phyloP scores from a whole-genome alignment of 2,113 vertebrate species.

The Micromys minutus region DNA sequence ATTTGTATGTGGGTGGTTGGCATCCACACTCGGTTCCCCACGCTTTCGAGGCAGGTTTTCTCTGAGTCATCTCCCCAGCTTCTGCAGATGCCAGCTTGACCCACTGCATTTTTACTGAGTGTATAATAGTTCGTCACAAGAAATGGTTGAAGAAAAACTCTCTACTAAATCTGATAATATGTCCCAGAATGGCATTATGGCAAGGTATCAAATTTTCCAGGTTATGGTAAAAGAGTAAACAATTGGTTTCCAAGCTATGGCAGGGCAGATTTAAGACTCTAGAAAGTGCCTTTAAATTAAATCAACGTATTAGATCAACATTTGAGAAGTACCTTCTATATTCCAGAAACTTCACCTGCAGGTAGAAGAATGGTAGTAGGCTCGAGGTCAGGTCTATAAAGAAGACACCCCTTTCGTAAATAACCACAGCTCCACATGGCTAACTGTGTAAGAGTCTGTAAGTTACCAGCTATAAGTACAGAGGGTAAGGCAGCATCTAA shows the following conservation, averaged over 20 bases:
- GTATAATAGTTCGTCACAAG: neutral
- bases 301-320: neutral
- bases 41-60: neutral
- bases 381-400: neutral
- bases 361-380: neutral
- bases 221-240: neutral
- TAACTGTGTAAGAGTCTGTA: neutral
- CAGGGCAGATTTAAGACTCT: neutral
- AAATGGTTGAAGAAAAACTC: constrained; percentile 14
- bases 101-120: neutral
- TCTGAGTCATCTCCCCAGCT: neutral
- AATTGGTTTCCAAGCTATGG: neutral
- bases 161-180: neutral
- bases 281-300: neutral
- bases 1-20: too few species aligned
- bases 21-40: too few species aligned
- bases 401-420: neutral
- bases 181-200: neutral
- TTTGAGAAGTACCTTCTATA: neutral
- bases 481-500: neutral
- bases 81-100: too few species aligned
- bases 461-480: neutral
- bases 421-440: neutral
- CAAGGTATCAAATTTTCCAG: neutral
- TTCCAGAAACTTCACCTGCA: neutral